These are phyloP conservation scores for Lagria hirta DNA, from an alignment of 2,888 invertebrate species.

Conservation along the genomic window DNA sequence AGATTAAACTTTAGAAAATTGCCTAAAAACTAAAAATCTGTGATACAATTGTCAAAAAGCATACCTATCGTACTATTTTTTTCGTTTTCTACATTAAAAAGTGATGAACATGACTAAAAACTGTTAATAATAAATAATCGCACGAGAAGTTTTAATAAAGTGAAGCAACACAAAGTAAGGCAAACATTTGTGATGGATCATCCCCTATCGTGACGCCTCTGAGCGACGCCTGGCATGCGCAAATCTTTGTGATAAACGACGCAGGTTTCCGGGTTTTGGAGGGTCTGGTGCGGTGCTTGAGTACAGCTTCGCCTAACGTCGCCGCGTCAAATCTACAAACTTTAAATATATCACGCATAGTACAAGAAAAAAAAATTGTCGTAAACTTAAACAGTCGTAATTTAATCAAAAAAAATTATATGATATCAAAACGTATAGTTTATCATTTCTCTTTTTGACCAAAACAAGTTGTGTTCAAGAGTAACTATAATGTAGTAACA, in stretches of 20 bases:
- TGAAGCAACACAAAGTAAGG: too few relatives aligned
- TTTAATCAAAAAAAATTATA: slow-evolving; percentile 8
- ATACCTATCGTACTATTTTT: too few relatives aligned
- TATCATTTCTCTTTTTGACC: slow-evolving; percentile 31
- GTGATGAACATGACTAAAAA: too few relatives aligned
- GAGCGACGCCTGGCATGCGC: too few relatives aligned
- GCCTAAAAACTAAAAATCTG: too few relatives aligned
- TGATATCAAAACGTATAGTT: slow-evolving; percentile 34
- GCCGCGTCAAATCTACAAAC: slow-evolving; percentile 31
- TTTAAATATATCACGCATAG: slow-evolving; percentile 39
- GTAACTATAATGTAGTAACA: slow-evolving; percentile 32
- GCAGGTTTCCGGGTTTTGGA: slow-evolving; percentile 27
- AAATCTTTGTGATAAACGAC: slow-evolving; percentile 19
- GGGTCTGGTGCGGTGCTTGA: slow-evolving; percentile 24
- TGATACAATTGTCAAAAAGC: too few relatives aligned
- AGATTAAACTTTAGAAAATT: too few relatives aligned
- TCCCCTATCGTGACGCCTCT: too few relatives aligned
- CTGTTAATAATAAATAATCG: too few relatives aligned
- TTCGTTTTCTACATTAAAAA: too few relatives aligned
- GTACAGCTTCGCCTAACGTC: slow-evolving; percentile 34
- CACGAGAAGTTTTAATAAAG: too few relatives aligned
- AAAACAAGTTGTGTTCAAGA: slow-evolving; percentile 37
- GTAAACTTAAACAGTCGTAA: slow-evolving; percentile 11
- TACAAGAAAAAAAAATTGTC: slow-evolving; percentile 32
- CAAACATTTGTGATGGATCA: too few relatives aligned